These are phyloP conservation scores for Diadromus collaris DNA, from an alignment of 2,888 invertebrate genomes.

Conservation along the genomic window DNA sequence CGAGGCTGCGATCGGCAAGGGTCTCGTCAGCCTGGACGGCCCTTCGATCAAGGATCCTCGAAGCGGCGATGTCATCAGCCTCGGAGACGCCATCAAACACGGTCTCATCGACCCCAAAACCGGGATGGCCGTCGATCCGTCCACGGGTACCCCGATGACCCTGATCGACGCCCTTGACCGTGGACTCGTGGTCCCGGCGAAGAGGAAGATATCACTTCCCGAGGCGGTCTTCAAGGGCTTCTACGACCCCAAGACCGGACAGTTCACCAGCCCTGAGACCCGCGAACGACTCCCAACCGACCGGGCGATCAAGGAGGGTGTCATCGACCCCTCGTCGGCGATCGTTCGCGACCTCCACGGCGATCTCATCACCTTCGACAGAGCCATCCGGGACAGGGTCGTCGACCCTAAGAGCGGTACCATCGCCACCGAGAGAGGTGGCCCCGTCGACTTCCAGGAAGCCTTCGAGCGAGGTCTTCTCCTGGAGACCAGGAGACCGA, in stretches of 20 bases:
- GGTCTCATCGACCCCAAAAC: conserved; percentile 90
- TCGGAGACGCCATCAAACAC: conserved; percentile 89
- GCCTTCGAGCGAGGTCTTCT: conserved; percentile 92
- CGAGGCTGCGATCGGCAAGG: conserved; percentile 87
- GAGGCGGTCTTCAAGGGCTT: conserved; percentile 96
- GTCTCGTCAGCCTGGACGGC: conserved; percentile 89
- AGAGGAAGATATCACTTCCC: conserved; percentile 91
- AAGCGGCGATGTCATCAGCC: conserved; percentile 89
- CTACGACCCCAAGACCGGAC: conserved; percentile 92
- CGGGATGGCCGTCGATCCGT: conserved; percentile 90
- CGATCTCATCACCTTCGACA: conserved; percentile 90
- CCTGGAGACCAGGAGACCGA: conserved; percentile 90
- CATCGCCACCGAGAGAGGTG: conserved; percentile 83
- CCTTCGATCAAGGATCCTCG: conserved; percentile 90
- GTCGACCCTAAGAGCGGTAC: conserved; percentile 89
- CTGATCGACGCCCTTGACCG: conserved; percentile 92
- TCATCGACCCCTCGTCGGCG: conserved; percentile 93
- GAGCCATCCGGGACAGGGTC: conserved; percentile 89
- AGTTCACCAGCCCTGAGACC: conserved; percentile 90
- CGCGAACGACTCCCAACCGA: conserved; percentile 90
- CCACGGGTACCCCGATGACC: conserved; percentile 87
- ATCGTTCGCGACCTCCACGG: conserved; percentile 87
- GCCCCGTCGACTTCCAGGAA: conserved; percentile 88
- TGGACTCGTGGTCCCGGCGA: conserved; percentile 90
- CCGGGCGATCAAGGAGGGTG: conserved; percentile 91